Base-by-base conservation (phyloP, 2,113 vertebrate genomes). In the Bostrychus sinensis region DNA sequence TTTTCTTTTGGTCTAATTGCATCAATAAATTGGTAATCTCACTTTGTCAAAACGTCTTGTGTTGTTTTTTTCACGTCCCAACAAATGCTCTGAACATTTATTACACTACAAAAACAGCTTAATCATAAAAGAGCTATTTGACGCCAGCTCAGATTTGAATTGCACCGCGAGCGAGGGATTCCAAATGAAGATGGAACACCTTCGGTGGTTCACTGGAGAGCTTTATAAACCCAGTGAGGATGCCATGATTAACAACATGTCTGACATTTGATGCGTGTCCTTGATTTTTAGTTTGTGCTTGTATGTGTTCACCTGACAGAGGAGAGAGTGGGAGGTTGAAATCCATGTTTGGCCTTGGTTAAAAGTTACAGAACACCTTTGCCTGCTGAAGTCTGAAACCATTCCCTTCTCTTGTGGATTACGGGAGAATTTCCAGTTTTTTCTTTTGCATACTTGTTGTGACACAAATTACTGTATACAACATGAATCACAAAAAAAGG, bases 201-300 rank as follows among this genome's bases (percentile, higher is more conserved):
- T 46, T 22, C 58, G 61, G 51, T 43, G 51, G 17, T 1, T 55
- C 43, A 25, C 32, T 14, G 42, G 17, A 20, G 8, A 36, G 17
- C 37, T 55, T 62, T 54, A 73, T 22, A 5, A 28, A 51, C 26
- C 50, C 34, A 14, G 16, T n/a, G 20, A 60, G 57, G 61, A 56
- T 39, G 51, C 37, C 19, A 56, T 72, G 63, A 78, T 72, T 46
- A 55, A 74, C 60, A 66, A 9, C 63, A 55, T 56, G 62, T 65
- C 48, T n/a, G 3, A 34, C 58, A 51, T n/a, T 30, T 32, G 41
- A 75, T 26, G 57, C 70, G 36, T 45, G 53, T 22, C 48, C 56
- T 72, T 69, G 56, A 57, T 65, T 53, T 66, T 41, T 43, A 46
- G 59, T 60, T 23, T 50, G 41, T 38, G 39, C 41, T 36, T 30